Base-by-base conservation (phyloP, 2,113 vertebrate species). In the Chunga burmeisteri region DNA sequence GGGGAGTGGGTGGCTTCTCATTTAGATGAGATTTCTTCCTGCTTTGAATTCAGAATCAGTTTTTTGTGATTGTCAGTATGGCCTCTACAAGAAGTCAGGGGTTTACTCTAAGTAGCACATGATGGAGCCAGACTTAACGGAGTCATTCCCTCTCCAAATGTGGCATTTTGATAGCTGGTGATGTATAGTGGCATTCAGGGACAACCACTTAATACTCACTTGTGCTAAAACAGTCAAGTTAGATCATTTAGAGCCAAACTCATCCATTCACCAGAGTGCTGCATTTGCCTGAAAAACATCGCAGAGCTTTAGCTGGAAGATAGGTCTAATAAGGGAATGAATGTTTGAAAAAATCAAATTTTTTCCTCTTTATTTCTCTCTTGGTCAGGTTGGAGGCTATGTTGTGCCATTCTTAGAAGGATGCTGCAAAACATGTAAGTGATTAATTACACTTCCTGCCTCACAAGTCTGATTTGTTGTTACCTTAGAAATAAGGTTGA, bases 371-470 rank as follows among this genome's bases (percentile, higher is more conserved):
- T 74, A 25, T 94, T 88, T 90, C 3, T 93, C 53, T 86, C 87
- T 87, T 77, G 83, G 75, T 86, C 97, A 99, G 99, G 98, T 99
- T 16, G 99, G 99, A 59, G 99, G 99, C 92, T 99, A 98, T 6
- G 97, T 99, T 90, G 98, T 99, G 46, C 99, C 98, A 58, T 99
- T 99, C 97, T 98, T 99, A 98, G 99, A 99, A 91, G 99, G 99
- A 96, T 99, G 99, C 98, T 99, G 99, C 94, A 99, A 98, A 98
- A 99, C 98, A 56, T 99, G 99, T 99, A 98, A 99, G 99, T 99
- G 97, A 53, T 58, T 73, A 52, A 50, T 88, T 62, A 80, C 7
- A 44, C 1, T 53, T 78, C 13, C 16, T 66, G 74, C 32, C 44
- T 91, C 36, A 21, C 25, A 49, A 79, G 30, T 67, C 29, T 85